A percentile compares a stretch with the other conserved stretches of the same genome.
phyloP scores from a whole-genome alignment of 2,113 vertebrate species.

The Hiodon tergisus region DNA sequence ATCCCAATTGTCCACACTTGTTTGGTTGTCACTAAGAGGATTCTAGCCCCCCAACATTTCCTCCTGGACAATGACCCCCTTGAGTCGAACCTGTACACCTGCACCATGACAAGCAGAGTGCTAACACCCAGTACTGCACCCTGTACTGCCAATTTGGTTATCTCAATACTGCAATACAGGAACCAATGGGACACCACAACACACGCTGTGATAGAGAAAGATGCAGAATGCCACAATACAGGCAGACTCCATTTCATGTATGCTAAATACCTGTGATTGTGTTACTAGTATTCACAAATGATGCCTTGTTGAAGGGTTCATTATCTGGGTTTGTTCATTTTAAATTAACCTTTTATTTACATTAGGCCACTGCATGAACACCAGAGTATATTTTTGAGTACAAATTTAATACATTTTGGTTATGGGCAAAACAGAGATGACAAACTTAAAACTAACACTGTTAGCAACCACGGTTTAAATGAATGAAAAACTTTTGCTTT shows the following conservation, averaged over 20 bases:
- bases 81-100: conserved; percentile 26
- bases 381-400: too few relatives aligned
- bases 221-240: background rate
- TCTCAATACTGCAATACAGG: background rate
- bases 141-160: background rate
- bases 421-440: background rate
- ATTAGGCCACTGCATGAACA: too few relatives aligned
- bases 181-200: background rate
- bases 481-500: background rate
- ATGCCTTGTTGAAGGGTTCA: background rate
- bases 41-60: conserved; percentile 31
- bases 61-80: conserved; percentile 20
- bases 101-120: background rate
- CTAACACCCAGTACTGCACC: background rate
- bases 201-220: background rate
- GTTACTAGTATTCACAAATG: background rate
- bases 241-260: too few relatives aligned
- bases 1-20: conserved; percentile 44
- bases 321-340: background rate
- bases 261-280: background rate
- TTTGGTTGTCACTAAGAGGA: conserved; percentile 51
- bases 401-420: too few relatives aligned
- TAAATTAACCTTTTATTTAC: background rate
- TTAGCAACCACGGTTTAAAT: background rate
- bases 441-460: too few relatives aligned